phyloP scores from a whole-genome alignment of 2,888 invertebrate species.

The Omphaloscelis lunosa region DNA sequence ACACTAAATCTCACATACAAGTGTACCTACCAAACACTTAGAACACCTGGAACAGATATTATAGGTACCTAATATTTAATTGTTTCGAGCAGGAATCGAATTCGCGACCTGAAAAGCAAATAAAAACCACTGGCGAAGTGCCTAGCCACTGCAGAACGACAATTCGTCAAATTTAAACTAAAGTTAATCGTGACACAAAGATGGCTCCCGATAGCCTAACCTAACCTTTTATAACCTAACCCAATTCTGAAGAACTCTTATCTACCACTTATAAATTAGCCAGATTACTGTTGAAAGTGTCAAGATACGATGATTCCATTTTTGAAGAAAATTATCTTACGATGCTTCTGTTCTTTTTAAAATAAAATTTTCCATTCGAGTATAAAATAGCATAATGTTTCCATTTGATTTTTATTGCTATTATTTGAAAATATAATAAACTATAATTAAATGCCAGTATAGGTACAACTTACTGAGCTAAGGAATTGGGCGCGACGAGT shows the following conservation, averaged over 20 bases:
- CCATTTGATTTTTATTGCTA: constrained; percentile 16
- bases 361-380: not conserved
- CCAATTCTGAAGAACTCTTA: constrained; percentile 54
- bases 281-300: constrained; percentile 27
- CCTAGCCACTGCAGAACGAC: not conserved
- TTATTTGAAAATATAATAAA: constrained; percentile 13
- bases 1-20: not conserved
- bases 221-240: constrained; percentile 60
- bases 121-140: not conserved
- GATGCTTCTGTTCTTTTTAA: constrained; percentile 1
- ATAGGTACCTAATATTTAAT: not conserved
- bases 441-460: constrained; percentile 28
- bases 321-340: not conserved
- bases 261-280: constrained; percentile 24
- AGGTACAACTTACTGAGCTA: constrained; percentile 50
- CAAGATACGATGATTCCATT: not conserved
- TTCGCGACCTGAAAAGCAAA: not conserved
- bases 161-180: not conserved
- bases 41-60: not conserved
- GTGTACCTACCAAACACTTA: not conserved
- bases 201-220: constrained; percentile 58
- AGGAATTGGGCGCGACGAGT: constrained; percentile 76
- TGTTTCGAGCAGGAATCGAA: not conserved
- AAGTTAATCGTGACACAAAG: constrained; percentile 27
- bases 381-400: constrained; percentile 20